Evolutionary conservation across 2,888 invertebrate genomes (phyloP).

Genomic region (Disparrhopalites patrizii): DNA sequence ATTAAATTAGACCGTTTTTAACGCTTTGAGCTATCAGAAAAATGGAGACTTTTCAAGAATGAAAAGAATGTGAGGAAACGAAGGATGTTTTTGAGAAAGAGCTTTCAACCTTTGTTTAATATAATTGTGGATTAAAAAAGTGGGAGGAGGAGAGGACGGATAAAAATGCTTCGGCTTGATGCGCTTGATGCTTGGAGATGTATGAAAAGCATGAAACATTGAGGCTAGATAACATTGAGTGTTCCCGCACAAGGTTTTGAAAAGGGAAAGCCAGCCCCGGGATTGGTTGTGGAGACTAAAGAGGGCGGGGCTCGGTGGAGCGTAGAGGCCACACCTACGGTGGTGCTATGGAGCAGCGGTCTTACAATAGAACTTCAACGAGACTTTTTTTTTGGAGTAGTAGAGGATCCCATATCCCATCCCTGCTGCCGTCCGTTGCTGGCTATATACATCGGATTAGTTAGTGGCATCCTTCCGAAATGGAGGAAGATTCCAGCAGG

Average conservation of each 20-base stretch:
- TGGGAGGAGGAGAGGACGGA: not conserved
- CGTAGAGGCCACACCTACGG: conserved; percentile 22
- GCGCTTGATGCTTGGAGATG: not conserved
- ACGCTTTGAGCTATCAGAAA: too few relatives aligned
- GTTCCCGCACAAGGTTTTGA: conserved; percentile 4
- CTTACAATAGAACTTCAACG: conserved; percentile 9
- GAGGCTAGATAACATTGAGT: not conserved
- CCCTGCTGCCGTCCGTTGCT: conserved; percentile 31
- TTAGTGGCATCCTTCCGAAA: conserved; percentile 29
- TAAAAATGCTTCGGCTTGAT: not conserved
- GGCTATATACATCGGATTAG: conserved; percentile 13
- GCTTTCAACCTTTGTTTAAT: not conserved
- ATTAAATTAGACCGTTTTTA: too few relatives aligned
- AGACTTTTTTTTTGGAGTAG: conserved; percentile 17
- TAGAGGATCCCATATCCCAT: conserved; percentile 15
- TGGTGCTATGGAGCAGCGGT: conserved; percentile 27
- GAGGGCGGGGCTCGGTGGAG: conserved; percentile 1
- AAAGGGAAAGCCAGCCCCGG: not conserved
- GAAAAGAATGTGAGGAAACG: not conserved
- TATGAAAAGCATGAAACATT: not conserved
- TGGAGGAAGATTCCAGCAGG: conserved; percentile 34
- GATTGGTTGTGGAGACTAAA: not conserved
- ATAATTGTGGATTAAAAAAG: not conserved
- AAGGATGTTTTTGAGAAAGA: not conserved
- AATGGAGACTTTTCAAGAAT: too few relatives aligned